Evolutionary conservation across 2,797 vertebrate genomes (phyloP).

Genomic region (Argentina silus): DNA sequence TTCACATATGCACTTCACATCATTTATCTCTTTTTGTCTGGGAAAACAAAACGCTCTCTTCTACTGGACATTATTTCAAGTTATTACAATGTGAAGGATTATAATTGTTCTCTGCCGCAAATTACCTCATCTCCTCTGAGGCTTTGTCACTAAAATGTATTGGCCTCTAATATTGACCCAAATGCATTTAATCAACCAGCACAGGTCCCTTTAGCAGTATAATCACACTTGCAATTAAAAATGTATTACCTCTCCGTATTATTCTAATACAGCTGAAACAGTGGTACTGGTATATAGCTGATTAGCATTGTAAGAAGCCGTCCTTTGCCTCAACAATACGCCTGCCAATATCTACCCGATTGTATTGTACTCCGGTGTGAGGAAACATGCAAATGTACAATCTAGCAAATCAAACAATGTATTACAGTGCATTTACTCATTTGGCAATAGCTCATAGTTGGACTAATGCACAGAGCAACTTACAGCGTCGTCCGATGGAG

Average conservation of each 20-base stretch:
- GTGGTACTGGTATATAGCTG: slow-evolving; percentile 37
- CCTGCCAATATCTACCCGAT: slow-evolving; percentile 33
- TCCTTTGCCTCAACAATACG: not conserved
- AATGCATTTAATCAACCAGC: slow-evolving; percentile 79
- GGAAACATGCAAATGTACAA: slow-evolving; percentile 51
- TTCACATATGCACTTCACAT: slow-evolving; percentile 28
- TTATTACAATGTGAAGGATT: slow-evolving; percentile 81
- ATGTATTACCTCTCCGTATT: slow-evolving; percentile 74
- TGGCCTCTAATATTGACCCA: slow-evolving; percentile 81
- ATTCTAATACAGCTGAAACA: slow-evolving; percentile 51
- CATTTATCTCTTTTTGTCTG: slow-evolving; percentile 63
- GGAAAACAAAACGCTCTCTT: slow-evolving; percentile 36
- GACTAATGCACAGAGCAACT: slow-evolving; percentile 21
- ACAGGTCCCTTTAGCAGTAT: slow-evolving; percentile 73
- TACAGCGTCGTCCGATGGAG: slow-evolving; percentile 10
- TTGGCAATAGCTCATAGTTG: slow-evolving; percentile 36
- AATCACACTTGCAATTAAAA: slow-evolving; percentile 83
- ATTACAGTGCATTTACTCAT: slow-evolving; percentile 33
- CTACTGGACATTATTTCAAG: slow-evolving; percentile 72
- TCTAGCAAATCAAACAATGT: slow-evolving; percentile 50
- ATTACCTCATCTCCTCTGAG: slow-evolving; percentile 77
- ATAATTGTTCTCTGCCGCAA: slow-evolving; percentile 73
- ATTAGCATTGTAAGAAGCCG: slow-evolving; percentile 55
- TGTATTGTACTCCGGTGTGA: slow-evolving; percentile 33
- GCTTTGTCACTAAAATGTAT: slow-evolving; percentile 73